These are phyloP conservation scores for Delphinapterus leucas DNA, from an alignment of 2,113 vertebrate species.

Conservation along the genomic window DNA sequence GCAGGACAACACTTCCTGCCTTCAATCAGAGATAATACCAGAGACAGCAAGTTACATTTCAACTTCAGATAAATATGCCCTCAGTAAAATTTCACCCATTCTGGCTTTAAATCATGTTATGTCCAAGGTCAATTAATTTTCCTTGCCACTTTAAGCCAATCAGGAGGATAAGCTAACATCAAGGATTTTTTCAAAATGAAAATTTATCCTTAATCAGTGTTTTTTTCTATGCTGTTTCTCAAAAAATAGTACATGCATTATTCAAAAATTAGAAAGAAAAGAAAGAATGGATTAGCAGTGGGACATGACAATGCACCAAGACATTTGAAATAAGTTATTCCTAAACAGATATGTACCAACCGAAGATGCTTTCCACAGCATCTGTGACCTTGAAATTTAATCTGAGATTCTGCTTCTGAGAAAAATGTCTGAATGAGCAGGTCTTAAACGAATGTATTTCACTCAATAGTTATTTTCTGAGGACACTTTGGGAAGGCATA, in stretches of 20 bases:
- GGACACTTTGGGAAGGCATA: background rate
- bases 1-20: conserved; percentile 25
- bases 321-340: conserved; percentile 57
- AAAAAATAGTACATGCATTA: conserved; percentile 44
- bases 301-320: background rate
- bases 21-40: conserved; percentile 57
- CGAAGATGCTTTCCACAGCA: background rate
- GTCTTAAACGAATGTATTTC: background rate
- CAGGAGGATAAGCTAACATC: conserved; percentile 44
- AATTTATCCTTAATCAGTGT: conserved; percentile 60
- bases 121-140: conserved; percentile 64
- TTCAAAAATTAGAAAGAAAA: conserved; percentile 63
- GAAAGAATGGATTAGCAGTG: conserved; percentile 44
- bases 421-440: background rate
- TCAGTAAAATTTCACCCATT: conserved; percentile 54
- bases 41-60: conserved; percentile 53
- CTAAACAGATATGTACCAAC: background rate
- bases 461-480: background rate
- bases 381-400: conserved; percentile 53
- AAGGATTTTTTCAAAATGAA: conserved; percentile 57
- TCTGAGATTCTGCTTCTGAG: conserved; percentile 8
- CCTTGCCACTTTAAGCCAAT: conserved; percentile 64
- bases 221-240: background rate
- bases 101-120: conserved; percentile 48
- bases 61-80: conserved; percentile 61